Evolutionary conservation across 2,888 invertebrate genomes (phyloP).

Genomic region (Craniophora ligustri): DNA sequence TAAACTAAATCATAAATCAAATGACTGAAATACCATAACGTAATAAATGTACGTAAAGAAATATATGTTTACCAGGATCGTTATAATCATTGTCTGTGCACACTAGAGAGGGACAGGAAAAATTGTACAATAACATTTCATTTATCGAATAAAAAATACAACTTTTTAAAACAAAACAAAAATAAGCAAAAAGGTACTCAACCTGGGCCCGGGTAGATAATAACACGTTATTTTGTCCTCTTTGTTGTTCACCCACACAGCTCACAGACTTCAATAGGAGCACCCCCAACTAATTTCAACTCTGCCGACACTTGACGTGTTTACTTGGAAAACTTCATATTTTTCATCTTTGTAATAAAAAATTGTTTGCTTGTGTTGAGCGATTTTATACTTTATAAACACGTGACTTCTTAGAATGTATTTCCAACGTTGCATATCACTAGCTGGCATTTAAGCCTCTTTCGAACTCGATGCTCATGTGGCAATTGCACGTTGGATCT

Average conservation of each 20-base stretch:
- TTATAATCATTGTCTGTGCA: too few relatives aligned
- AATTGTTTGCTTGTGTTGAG: slow-evolving; percentile 37
- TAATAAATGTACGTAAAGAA: too few relatives aligned
- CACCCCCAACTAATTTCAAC: slow-evolving; percentile 58
- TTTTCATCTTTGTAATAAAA: slow-evolving; percentile 50
- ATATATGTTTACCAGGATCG: too few relatives aligned
- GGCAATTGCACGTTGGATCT: slow-evolving; percentile 9
- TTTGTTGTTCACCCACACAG: slow-evolving; percentile 42
- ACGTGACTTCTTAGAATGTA: slow-evolving; percentile 5
- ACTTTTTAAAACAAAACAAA: slow-evolving; percentile 11
- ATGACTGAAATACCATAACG: too few relatives aligned
- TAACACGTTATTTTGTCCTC: slow-evolving; percentile 42
- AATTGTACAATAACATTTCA: background rate
- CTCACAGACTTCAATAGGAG: slow-evolving; percentile 45
- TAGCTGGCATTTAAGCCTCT: background rate
- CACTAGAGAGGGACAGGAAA: too few relatives aligned
- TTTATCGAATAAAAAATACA: slow-evolving; percentile 4
- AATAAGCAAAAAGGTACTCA: slow-evolving; percentile 9
- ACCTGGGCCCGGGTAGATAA: slow-evolving; percentile 43
- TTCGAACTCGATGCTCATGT: slow-evolving; percentile 3
- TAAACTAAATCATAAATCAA: too few relatives aligned
- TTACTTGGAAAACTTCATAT: slow-evolving; percentile 59
- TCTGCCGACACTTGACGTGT: slow-evolving; percentile 53
- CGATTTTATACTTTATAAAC: slow-evolving; percentile 34
- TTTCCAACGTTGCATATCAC: too few relatives aligned